Evolutionary conservation across 2,888 invertebrate genomes (phyloP).

Genomic region (Spilarctia lutea): DNA sequence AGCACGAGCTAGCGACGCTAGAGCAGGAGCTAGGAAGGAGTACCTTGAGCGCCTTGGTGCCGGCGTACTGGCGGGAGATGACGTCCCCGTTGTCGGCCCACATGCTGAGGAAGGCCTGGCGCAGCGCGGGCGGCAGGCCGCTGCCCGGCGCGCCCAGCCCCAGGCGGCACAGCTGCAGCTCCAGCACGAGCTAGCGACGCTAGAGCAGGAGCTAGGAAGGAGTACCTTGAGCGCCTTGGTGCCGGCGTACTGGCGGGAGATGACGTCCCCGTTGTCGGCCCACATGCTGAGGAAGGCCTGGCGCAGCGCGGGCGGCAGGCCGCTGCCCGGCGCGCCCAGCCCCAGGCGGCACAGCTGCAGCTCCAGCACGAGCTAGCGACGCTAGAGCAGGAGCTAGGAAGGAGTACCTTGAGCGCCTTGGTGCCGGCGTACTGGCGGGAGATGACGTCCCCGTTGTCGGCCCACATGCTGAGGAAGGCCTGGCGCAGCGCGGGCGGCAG

Average conservation of each 20-base stretch:
- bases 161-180: constrained; percentile 96
- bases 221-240: constrained; percentile 97
- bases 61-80: constrained; percentile 98
- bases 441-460: constrained; percentile 98
- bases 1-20: no score
- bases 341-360: constrained; percentile 97
- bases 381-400: no score
- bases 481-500: constrained; percentile 92
- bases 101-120: constrained; percentile 94
- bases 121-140: constrained; percentile 91
- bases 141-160: constrained; percentile 97
- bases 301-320: constrained; percentile 91
- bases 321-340: constrained; percentile 95
- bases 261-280: constrained; percentile 99
- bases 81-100: constrained; percentile 99
- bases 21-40: no score
- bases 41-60: constrained; percentile 98
- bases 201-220: no score
- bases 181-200: no score
- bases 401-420: constrained; percentile 95
- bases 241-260: constrained; percentile 98
- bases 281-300: constrained; percentile 95
- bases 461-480: constrained; percentile 97
- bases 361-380: no score
- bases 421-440: constrained; percentile 99